Evolutionary conservation across 2,113 vertebrate genomes (phyloP).

Genomic region (Alces alces): DNA sequence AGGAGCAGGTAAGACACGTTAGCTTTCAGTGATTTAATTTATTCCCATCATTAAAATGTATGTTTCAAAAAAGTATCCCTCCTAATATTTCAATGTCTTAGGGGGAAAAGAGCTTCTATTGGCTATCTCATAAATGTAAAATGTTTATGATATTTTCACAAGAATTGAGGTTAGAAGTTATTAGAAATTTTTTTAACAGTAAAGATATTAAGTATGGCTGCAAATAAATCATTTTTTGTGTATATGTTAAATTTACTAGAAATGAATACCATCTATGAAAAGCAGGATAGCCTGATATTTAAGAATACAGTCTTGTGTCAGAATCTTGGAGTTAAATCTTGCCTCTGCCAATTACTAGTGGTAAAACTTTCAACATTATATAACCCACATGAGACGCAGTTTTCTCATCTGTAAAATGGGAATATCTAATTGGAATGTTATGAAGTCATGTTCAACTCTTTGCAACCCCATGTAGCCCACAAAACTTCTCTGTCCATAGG

Average conservation of each 20-base stretch:
- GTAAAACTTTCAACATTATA: not conserved
- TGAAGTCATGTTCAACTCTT: not conserved
- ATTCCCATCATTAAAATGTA: not conserved
- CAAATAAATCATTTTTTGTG: not conserved
- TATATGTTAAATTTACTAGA: not conserved
- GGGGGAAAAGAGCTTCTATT: not conserved
- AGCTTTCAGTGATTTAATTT: not conserved
- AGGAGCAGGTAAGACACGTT: not conserved
- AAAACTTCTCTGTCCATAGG: not conserved
- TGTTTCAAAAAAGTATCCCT: not conserved
- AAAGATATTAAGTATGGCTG: not conserved
- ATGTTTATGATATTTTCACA: not conserved
- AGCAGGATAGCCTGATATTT: not conserved
- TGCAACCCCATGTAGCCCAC: not conserved
- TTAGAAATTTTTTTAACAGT: not conserved
- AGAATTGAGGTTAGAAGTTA: not conserved
- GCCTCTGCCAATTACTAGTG: not conserved
- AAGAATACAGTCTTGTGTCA: not conserved
- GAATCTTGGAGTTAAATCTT: not conserved
- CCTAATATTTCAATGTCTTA: not conserved
- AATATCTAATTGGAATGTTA: not conserved
- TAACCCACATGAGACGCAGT: not conserved
- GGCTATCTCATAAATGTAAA: not conserved
- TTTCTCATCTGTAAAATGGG: not conserved
- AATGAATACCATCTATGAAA: not conserved